Base-by-base conservation (phyloP, 2,797 vertebrate species). In the Pachyuromys duprasi region DNA sequence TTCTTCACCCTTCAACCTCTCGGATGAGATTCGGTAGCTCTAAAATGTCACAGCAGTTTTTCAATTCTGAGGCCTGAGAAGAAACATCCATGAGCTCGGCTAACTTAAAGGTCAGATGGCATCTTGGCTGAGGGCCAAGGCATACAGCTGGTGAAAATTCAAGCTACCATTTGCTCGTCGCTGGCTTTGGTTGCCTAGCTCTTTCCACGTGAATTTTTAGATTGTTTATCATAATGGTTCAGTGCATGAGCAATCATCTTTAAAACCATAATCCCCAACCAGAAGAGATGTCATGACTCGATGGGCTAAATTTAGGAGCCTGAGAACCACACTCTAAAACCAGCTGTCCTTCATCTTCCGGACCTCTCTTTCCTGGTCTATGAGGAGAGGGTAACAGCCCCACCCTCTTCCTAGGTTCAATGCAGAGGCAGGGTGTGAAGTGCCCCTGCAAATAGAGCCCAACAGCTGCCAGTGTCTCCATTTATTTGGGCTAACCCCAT, bases 81-180 rank as follows among this genome's bases (percentile, higher is more conserved):
- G 84, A 81, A 90, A 67, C 42, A 87, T 36, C 89, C 91, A 91
- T 0, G 2, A 65, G 86, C 83, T 91, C 45, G 90, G 91, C 76
- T 70, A 75, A 62, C 87, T 82, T 82, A 70, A 94, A 97, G 91
- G 96, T 96, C 95, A 96, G 84, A 86, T 92, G 95, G 91, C 78
- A 83, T 65, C 57, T 57, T 95, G 96, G 96, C 95, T 3, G 0
- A 9, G 42, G 60, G 31, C 95, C 94, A 89, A 4, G 8, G 49
- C 80, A 42, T 65, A 86, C 80, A 96, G 91, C 95, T 96, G 96
- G 92, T 92, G 72, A 78, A 82, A 60, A 95, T 70, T 93, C 81
- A 81, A 90, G 42, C 91, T 45, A 49, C 84, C 81, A 72, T 55
- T 84, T 83, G 94, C 93, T 96, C 95, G 95, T 79, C 90, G 94